These are phyloP conservation scores for Aplochiton taeniatus DNA, from an alignment of 2,797 vertebrate species.

Conservation along the genomic window DNA sequence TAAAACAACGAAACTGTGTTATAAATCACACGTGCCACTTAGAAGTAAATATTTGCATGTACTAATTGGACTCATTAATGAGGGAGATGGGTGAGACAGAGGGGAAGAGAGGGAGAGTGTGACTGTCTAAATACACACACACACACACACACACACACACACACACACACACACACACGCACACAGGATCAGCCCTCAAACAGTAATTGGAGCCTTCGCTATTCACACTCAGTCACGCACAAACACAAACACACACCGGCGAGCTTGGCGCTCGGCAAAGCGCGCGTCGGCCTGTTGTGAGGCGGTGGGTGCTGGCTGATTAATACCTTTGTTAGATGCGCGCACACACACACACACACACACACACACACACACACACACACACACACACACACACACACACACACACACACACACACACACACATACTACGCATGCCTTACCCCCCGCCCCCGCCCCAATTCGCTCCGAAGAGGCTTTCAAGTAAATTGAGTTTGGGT, in stretches of 20 bases:
- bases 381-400: constrained; percentile 19
- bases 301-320: constrained; percentile 54
- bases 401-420: constrained; percentile 25
- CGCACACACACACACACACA: constrained; percentile 19
- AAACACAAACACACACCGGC: background rate
- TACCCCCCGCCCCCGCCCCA: constrained; percentile 34
- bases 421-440: constrained; percentile 40
- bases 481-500: constrained; percentile 76
- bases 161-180: constrained; percentile 46
- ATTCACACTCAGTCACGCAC: constrained; percentile 45
- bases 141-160: constrained; percentile 37
- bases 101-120: constrained; percentile 36
- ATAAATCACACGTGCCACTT: constrained; percentile 72
- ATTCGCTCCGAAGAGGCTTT: constrained; percentile 67
- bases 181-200: constrained; percentile 58
- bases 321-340: constrained; percentile 63
- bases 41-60: constrained; percentile 78
- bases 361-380: constrained; percentile 23
- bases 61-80: constrained; percentile 80
- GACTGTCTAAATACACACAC: constrained; percentile 64
- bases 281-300: constrained; percentile 37
- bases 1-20: constrained; percentile 59
- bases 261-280: background rate
- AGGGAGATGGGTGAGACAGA: constrained; percentile 53
- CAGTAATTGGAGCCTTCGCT: constrained; percentile 66